These are phyloP conservation scores for Pseudococcus jackbeardsleyi DNA, from an alignment of 2,888 invertebrate genomes.

Conservation along the genomic window DNA sequence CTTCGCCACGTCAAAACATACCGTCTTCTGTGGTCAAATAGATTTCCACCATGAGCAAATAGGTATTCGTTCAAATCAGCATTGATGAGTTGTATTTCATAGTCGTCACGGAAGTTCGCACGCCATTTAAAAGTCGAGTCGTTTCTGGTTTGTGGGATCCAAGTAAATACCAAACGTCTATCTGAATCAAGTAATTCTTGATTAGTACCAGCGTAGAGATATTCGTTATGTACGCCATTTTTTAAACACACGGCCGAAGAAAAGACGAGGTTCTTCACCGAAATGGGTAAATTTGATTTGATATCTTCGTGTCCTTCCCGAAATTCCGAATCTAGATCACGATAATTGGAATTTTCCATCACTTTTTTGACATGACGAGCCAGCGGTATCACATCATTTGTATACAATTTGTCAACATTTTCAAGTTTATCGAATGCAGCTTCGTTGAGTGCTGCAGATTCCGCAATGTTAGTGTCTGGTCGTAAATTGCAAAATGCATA, in stretches of 20 bases:
- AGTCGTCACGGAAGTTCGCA: neutral
- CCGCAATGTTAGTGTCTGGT: too few species aligned
- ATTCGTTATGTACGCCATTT: neutral
- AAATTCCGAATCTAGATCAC: neutral
- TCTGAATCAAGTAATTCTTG: too few species aligned
- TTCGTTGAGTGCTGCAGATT: too few species aligned
- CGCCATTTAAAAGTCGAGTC: neutral
- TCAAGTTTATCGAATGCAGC: too few species aligned
- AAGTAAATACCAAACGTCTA: neutral
- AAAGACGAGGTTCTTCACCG: slow-evolving; percentile 3
- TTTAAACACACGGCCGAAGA: neutral
- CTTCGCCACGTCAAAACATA: too few species aligned
- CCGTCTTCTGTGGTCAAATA: neutral
- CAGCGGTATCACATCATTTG: neutral
- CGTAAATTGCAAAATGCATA: too few species aligned
- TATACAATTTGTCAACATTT: neutral
- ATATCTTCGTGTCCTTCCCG: neutral
- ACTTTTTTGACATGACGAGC: neutral
- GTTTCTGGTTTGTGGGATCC: neutral
- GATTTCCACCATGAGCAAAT: neutral
- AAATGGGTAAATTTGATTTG: neutral
- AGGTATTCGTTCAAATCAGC: too few species aligned
- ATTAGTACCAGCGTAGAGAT: neutral
- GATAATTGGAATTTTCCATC: neutral
- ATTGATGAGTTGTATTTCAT: neutral